phyloP scores from a whole-genome alignment of 2,797 vertebrate genomes.

The Spinus olivaceus region DNA sequence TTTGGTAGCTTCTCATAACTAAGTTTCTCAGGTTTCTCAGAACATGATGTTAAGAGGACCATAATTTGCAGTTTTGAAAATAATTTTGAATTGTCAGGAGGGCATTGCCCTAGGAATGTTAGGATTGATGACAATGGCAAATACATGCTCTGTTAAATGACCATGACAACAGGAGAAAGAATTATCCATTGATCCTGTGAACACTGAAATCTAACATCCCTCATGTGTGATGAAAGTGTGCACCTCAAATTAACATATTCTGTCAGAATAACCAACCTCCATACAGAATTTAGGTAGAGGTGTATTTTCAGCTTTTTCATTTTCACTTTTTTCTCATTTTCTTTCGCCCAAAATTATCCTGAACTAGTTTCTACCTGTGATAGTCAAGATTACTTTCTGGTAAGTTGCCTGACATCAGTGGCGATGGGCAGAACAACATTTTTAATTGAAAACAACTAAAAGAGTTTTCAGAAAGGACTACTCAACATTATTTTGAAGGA shows the following conservation, averaged over 20 bases:
- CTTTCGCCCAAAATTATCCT: background rate
- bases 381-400: slow-evolving; percentile 40
- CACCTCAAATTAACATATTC: background rate
- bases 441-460: slow-evolving; percentile 58
- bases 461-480: slow-evolving; percentile 18
- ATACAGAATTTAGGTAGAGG: background rate
- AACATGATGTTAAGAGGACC: background rate
- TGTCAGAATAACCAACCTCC: background rate
- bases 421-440: background rate
- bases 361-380: background rate
- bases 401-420: slow-evolving; percentile 25
- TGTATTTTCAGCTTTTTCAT: background rate
- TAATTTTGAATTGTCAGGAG: background rate
- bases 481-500: slow-evolving; percentile 34
- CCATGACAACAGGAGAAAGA: background rate
- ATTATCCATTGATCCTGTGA: background rate
- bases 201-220: background rate
- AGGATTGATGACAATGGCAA: background rate
- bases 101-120: background rate
- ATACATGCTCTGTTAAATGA: background rate
- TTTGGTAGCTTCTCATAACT: background rate
- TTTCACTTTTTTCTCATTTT: background rate
- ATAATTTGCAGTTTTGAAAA: background rate
- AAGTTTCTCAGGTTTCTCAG: background rate
- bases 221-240: background rate